phyloP scores from a whole-genome alignment of 2,113 vertebrate species.

The Ploceus nigricollis region DNA sequence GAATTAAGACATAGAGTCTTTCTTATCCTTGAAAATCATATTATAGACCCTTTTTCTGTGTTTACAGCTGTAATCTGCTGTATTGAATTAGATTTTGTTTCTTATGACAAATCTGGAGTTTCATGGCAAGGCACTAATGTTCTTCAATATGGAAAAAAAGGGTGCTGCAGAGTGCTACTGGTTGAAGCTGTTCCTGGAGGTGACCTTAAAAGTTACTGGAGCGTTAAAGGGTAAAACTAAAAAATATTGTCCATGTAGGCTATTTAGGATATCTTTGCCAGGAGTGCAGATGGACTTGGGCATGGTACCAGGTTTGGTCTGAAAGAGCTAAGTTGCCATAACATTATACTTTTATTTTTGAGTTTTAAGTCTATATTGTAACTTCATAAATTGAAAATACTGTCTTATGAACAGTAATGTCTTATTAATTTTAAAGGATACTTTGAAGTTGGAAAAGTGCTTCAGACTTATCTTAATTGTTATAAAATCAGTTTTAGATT shows the following conservation, averaged over 20 bases:
- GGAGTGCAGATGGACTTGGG: not conserved
- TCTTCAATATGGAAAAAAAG: not conserved
- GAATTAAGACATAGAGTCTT: not conserved
- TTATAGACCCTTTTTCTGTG: not conserved
- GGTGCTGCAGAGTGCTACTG: not conserved
- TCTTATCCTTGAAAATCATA: not conserved
- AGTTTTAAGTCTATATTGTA: not conserved
- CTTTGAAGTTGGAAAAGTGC: not conserved
- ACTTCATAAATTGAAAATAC: not conserved
- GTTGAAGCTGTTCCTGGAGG: not conserved
- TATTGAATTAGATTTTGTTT: not conserved
- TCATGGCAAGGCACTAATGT: not conserved
- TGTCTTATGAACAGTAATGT: not conserved
- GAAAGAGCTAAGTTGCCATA: not conserved
- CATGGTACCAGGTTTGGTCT: not conserved
- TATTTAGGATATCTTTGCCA: not conserved
- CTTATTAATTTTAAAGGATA: not conserved
- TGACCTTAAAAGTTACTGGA: not conserved
- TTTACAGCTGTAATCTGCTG: not conserved
- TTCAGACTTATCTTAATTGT: not conserved
- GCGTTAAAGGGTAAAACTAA: not conserved
- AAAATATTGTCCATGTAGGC: not conserved
- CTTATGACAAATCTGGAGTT: not conserved
- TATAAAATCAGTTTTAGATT: not conserved
- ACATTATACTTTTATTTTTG: not conserved